These are phyloP conservation scores for Hybognathus amarus DNA, from an alignment of 2,797 vertebrate genomes.

Conservation along the genomic window DNA sequence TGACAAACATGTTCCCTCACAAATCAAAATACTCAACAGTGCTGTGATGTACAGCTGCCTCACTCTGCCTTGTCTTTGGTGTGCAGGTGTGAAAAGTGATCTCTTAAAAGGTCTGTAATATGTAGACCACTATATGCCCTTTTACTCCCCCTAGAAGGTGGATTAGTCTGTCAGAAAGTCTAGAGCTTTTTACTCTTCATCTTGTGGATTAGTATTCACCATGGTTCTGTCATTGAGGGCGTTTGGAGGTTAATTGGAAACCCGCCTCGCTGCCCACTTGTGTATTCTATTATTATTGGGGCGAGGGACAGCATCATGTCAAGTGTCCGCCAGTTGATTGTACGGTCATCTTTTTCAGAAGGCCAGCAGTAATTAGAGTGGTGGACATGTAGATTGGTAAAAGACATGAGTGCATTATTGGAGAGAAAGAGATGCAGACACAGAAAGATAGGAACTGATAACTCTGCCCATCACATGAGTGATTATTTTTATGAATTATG, in stretches of 20 bases:
- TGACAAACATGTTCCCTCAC: constrained; percentile 65
- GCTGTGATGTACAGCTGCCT: constrained; percentile 28
- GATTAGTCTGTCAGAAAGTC: constrained; percentile 38
- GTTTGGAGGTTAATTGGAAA: constrained; percentile 55
- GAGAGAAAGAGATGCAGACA: constrained; percentile 2
- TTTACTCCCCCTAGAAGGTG: constrained; percentile 31
- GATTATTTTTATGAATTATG: constrained; percentile 31
- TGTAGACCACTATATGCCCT: constrained; percentile 9
- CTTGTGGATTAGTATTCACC: constrained; percentile 30
- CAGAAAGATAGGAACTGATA: constrained; percentile 10
- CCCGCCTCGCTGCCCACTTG: constrained; percentile 28
- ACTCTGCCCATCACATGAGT: background rate
- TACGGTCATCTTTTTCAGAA: constrained; percentile 42
- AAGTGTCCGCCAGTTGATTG: constrained; percentile 29
- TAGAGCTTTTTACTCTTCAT: constrained; percentile 26
- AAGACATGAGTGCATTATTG: constrained; percentile 10
- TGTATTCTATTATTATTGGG: constrained; percentile 57
- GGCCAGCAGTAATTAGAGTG: constrained; percentile 51
- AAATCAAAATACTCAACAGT: constrained; percentile 53
- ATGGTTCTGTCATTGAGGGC: constrained; percentile 43
- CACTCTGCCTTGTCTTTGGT: constrained; percentile 57
- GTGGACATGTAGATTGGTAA: constrained; percentile 45
- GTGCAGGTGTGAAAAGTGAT: constrained; percentile 9
- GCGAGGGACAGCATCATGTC: constrained; percentile 44
- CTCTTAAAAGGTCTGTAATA: constrained; percentile 29